phyloP scores from a whole-genome alignment of 2,888 invertebrate species.

The Eucera pruinosa region DNA sequence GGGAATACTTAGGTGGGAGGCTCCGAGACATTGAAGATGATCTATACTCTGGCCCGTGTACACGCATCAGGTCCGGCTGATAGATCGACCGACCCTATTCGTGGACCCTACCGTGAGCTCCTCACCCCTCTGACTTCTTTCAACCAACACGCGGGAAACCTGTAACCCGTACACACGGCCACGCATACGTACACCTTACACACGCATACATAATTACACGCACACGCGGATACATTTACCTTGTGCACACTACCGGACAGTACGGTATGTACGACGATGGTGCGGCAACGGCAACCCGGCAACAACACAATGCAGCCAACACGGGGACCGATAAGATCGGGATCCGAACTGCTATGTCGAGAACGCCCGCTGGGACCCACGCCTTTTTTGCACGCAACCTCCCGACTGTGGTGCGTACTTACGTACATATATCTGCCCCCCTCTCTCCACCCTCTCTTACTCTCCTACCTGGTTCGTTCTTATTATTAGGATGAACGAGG shows the following conservation, averaged over 20 bases:
- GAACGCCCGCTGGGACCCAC: slow-evolving; percentile 80
- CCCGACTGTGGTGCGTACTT: slow-evolving; percentile 57
- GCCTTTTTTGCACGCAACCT: slow-evolving; percentile 78
- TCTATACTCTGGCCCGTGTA: slow-evolving; percentile 76
- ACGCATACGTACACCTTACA: no score
- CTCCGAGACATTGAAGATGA: slow-evolving; percentile 80
- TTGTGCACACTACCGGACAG: slow-evolving; percentile 37
- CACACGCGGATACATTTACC: no score
- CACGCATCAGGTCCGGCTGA: slow-evolving; percentile 67
- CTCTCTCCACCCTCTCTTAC: neutral
- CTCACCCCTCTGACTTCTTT: slow-evolving; percentile 1
- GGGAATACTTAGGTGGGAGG: slow-evolving; percentile 83
- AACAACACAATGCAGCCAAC: slow-evolving; percentile 79
- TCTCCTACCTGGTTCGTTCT: slow-evolving; percentile 54
- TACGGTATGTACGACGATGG: slow-evolving; percentile 45
- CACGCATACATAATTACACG: no score
- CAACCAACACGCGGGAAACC: neutral
- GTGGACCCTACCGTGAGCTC: slow-evolving; percentile 58
- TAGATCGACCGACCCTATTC: slow-evolving; percentile 73
- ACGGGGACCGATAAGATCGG: slow-evolving; percentile 79
- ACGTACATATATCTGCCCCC: slow-evolving; percentile 57
- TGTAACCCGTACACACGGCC: no score
- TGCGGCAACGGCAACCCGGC: slow-evolving; percentile 58
- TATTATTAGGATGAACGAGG: slow-evolving; percentile 70
- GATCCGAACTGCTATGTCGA: slow-evolving; percentile 77